Percentiles rank a stretch among this genome's conserved stretches.
phyloP scores from a whole-genome alignment of 2,113 vertebrate species.

The Pristiophorus japonicus region DNA sequence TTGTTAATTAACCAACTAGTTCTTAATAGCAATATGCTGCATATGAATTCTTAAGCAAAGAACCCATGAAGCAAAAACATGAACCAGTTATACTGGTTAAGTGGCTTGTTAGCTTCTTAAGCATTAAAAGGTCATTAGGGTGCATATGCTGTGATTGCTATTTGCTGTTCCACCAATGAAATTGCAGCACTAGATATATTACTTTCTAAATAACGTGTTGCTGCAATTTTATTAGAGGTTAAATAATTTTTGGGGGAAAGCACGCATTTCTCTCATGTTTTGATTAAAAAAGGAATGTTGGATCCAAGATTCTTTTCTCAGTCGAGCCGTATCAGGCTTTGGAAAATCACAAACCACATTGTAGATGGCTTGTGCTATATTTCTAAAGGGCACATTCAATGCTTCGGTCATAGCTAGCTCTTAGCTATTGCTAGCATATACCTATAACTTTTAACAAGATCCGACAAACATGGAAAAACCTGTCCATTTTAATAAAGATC shows the following conservation, averaged over 20 bases:
- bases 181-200: background rate
- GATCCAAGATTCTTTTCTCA: background rate
- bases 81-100: background rate
- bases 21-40: too few species aligned
- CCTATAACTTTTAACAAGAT: conserved; percentile 1
- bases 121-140: too few species aligned
- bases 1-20: too few species aligned
- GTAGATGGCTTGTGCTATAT: background rate
- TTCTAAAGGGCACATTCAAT: background rate
- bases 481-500: conserved; percentile 15
- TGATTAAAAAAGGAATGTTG: background rate
- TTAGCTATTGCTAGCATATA: background rate
- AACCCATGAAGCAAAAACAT: too few species aligned
- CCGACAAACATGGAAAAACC: conserved; percentile 17
- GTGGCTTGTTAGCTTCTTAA: too few species aligned
- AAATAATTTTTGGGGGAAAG: background rate
- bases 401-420: background rate
- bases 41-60: too few species aligned
- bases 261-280: background rate
- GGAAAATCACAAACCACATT: background rate
- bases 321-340: background rate
- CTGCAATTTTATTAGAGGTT: background rate
- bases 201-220: background rate
- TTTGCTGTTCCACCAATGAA: background rate
- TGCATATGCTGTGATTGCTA: background rate